These are phyloP conservation scores for Axinella damicornis DNA, from an alignment of 37 sponge, comb jelly and placozoan species.

Conservation along the genomic window DNA sequence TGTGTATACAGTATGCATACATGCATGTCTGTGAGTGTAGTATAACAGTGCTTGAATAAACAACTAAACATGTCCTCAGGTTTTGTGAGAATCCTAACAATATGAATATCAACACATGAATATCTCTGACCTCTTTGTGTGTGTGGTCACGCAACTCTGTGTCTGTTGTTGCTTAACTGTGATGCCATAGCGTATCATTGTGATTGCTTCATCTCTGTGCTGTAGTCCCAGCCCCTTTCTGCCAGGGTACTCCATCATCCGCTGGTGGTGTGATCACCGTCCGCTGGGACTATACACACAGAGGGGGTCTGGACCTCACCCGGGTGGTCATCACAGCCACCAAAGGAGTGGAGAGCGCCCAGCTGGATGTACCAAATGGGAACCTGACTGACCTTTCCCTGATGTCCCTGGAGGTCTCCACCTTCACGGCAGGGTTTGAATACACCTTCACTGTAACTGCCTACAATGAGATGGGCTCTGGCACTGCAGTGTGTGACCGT, in stretches of 20 bases:
- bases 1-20: no score
- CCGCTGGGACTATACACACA: constrained; percentile 15
- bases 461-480: background rate
- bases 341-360: background rate
- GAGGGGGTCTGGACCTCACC: constrained; percentile 37
- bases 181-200: no score
- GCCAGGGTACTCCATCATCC: background rate
- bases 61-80: no score
- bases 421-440: constrained; percentile 4
- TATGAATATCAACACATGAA: no score
- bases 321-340: background rate
- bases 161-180: no score
- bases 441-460: constrained; percentile 12
- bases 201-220: no score
- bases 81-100: no score
- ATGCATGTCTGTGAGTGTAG: no score
- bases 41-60: no score
- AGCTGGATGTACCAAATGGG: background rate
- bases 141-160: no score
- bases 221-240: constrained; percentile 8
- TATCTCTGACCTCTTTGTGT: no score
- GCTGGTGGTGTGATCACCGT: background rate
- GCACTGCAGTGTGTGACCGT: background rate
- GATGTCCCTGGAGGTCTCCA: background rate
- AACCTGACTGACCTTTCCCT: background rate